phyloP scores from a whole-genome alignment of 1,140 invertebrate species.

The Drosophila quadrilineata region DNA sequence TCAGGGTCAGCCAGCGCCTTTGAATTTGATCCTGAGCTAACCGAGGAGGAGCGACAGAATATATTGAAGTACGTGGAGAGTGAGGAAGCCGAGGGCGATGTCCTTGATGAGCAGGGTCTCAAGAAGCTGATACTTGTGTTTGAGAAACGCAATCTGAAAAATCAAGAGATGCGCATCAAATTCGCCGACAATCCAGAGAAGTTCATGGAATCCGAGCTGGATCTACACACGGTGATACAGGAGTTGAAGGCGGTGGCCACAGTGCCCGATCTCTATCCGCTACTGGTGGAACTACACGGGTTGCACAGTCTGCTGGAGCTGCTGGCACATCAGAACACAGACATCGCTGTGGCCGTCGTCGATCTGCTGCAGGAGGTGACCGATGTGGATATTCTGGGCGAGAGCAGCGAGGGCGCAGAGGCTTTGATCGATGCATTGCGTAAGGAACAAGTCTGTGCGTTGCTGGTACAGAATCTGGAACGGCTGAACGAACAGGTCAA shows the following conservation, averaged over 20 bases:
- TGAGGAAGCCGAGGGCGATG: slow-evolving; percentile 89
- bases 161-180: slow-evolving; percentile 99
- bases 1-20: slow-evolving; percentile 41
- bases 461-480: slow-evolving; percentile 96
- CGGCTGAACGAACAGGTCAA: slow-evolving; percentile 96
- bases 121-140: slow-evolving; percentile 95
- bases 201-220: slow-evolving; percentile 99
- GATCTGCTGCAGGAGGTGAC: slow-evolving; percentile 95
- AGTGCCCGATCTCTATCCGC: slow-evolving; percentile 96
- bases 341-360: slow-evolving; percentile 92
- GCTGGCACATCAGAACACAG: slow-evolving; percentile 98
- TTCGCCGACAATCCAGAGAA: slow-evolving; percentile 98
- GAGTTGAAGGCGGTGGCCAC: slow-evolving; percentile 97
- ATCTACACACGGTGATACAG: slow-evolving; percentile 95
- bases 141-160: slow-evolving; percentile 96
- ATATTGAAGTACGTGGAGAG: slow-evolving; percentile 92
- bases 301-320: slow-evolving; percentile 96
- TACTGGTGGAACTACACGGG: slow-evolving; percentile 94
- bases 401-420: slow-evolving; percentile 92
- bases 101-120: slow-evolving; percentile 92
- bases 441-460: slow-evolving; percentile 94
- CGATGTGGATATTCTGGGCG: slow-evolving; percentile 97
- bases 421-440: slow-evolving; percentile 90
- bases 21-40: slow-evolving; percentile 82
- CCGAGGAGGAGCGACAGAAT: slow-evolving; percentile 89